Base-by-base conservation (phyloP, 2,797 vertebrate genomes). In the Myotis planiceps region DNA sequence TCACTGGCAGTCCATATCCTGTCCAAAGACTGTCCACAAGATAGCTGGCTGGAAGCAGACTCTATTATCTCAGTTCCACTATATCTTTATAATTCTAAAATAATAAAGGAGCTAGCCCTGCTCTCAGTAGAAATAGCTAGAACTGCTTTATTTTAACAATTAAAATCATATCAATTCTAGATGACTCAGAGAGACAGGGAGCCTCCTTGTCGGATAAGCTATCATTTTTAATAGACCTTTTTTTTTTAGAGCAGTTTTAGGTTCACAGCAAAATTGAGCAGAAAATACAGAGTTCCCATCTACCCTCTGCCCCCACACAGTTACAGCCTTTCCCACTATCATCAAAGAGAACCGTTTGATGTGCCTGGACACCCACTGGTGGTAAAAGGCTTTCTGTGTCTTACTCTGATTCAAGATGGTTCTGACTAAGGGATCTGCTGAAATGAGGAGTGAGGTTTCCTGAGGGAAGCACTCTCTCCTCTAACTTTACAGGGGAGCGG, bases 61-160 rank as follows among this genome's bases (percentile, higher is more conserved):
- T 90, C 71, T 65, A 71, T 92, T 74, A 93, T 87, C 55, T 88
- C 15, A 66, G 42, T 49, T 87, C 83, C 87, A 83, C n/a, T 79
- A 79, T 69, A 82, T 71, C 37, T 88, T 82, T 89, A 47, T 75
- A 71, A 27, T 69, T 86, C 47, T 89, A 39, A 37, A 87, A 76
- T 69, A 79, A 60, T 6, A 71, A 25, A 91, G 55, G 55, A 32
- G 37, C 32, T 69, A 51, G 21, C 1, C 15, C 58, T 60, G 27
- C 18, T 80, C 60, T 87, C 10, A 5, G 19, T 37, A 84, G 58
- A 84, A 95, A 37, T 13, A 19, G 9, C 27, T 63, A 69, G 12
- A 60, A 25, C 60, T 79, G 65, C 80, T 92, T 74, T 79, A 81
- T 53, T 58, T 96, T 85, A 89, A 86, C 58, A 93, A 91, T 89